Conservation (phyloP, 2,888 invertebrate genomes). For the Oscheius onirici region DNA sequence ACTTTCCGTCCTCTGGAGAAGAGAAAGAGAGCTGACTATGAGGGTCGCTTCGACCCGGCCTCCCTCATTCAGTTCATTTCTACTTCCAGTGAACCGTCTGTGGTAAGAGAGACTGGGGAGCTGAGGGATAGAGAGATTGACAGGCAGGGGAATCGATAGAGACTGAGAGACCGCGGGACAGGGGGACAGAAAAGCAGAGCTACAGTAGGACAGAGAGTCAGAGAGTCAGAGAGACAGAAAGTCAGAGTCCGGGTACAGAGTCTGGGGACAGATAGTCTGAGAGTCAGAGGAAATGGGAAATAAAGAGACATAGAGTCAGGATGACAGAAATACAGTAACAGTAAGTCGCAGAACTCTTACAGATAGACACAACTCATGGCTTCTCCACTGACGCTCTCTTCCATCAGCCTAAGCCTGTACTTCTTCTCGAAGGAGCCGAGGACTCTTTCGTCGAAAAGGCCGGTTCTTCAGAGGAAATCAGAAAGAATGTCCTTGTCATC, state of each 20-base stretch:
- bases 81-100: constrained; percentile 51
- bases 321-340: too few species aligned
- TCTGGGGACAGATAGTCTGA: too few species aligned
- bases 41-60: constrained; percentile 59
- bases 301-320: background rate
- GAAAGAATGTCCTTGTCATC: constrained; percentile 42
- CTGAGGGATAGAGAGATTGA: too few species aligned
- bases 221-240: constrained; percentile 6
- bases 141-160: constrained; percentile 7
- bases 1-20: constrained; percentile 59
- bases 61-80: constrained; percentile 59
- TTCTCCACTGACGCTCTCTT: constrained; percentile 64
- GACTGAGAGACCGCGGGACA: too few species aligned
- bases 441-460: constrained; percentile 36
- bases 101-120: constrained; percentile 57
- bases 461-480: constrained; percentile 42
- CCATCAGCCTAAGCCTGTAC: constrained; percentile 47
- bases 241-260: too few species aligned
- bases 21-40: constrained; percentile 54
- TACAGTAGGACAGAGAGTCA: too few species aligned
- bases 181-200: background rate
- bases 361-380: constrained; percentile 62
- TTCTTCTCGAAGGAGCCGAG: constrained; percentile 36
- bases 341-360: background rate
- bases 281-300: too few species aligned